These are phyloP conservation scores for Eupithecia pulchellata DNA, from an alignment of 2,888 invertebrate genomes.

Conservation along the genomic window DNA sequence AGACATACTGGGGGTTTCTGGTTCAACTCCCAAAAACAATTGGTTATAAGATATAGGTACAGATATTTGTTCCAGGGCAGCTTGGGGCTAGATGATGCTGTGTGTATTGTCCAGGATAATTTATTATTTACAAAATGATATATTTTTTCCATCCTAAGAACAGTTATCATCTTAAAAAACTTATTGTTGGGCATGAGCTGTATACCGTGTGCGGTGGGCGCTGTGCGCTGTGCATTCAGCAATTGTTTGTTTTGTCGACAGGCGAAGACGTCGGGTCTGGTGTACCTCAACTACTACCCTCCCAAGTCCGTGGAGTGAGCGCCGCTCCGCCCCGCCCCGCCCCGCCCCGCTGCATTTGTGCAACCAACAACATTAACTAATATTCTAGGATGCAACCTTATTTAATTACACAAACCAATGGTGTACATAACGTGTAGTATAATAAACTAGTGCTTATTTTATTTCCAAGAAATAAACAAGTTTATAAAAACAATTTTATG, in stretches of 20 bases:
- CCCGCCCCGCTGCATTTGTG: conserved; percentile 19
- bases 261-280: conserved; percentile 86
- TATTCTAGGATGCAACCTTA: not conserved
- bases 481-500: not conserved
- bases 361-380: not conserved
- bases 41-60: too few relatives aligned
- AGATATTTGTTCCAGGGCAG: too few relatives aligned
- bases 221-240: not conserved
- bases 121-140: too few relatives aligned
- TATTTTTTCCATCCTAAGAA: too few relatives aligned
- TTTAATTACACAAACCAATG: conserved; percentile 21
- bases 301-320: conserved; percentile 85
- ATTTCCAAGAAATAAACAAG: not conserved
- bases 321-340: not conserved
- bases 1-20: too few relatives aligned
- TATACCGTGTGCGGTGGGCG: not conserved
- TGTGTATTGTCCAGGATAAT: too few relatives aligned
- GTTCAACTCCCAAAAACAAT: too few relatives aligned
- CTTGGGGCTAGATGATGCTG: too few relatives aligned
- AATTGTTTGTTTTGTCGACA: conserved; percentile 53
- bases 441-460: not conserved
- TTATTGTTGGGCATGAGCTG: not conserved
- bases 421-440: not conserved
- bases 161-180: not conserved
- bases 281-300: conserved; percentile 87